Evolutionary conservation across 2,888 invertebrate species (phyloP), one percentile per base, ranked within the genome.

Genomic region (Acleris laterana): DNA sequence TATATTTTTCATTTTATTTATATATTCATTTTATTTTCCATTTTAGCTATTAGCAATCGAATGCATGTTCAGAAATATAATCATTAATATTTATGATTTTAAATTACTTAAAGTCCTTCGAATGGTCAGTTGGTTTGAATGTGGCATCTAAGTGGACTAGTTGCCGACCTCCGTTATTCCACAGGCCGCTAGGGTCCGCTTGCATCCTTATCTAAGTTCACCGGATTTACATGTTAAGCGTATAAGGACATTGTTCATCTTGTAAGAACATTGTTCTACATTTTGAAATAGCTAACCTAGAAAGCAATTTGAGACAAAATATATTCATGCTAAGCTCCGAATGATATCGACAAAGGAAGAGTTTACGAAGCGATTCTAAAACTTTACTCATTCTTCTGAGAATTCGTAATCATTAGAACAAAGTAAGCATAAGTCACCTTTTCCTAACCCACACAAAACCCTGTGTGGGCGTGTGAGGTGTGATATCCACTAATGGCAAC

Each of bases 401-500:
- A 61, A 60, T 28, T n/a, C 22, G 44, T 50, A n/a, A n/a, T 42
- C 50, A 53, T 49, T 38, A 50, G 20, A 3, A 17, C 28, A 22
- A 13, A 28, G 44, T 38, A 52, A 61, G 25, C 56, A 32, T 32
- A 32, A 32, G 13, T 32, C 11, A 38, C 38, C 4, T 38, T 11
- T 38, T 38, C 13, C 13, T 4, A 38, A 32, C 32, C 32, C 32
- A 32, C 32, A 11, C 44, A 44, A 56, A 56, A 16, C 20, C 55
- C 32, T 42, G 22, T 44, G 42, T 55, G n/a, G 64, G 20, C 52
- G 44, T 52, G 53, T 56, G n/a, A 16, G n/a, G 49, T 61, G 56
- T 50, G 48, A 66, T 28, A 32, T 56, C 42, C 61, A 46, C 38
- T 66, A 62, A 66, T 66, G 62, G 46, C 46, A 5, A 57, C 48